Evolutionary conservation across 2,888 invertebrate species (phyloP).

Genomic region (Stenodera caucasica): DNA sequence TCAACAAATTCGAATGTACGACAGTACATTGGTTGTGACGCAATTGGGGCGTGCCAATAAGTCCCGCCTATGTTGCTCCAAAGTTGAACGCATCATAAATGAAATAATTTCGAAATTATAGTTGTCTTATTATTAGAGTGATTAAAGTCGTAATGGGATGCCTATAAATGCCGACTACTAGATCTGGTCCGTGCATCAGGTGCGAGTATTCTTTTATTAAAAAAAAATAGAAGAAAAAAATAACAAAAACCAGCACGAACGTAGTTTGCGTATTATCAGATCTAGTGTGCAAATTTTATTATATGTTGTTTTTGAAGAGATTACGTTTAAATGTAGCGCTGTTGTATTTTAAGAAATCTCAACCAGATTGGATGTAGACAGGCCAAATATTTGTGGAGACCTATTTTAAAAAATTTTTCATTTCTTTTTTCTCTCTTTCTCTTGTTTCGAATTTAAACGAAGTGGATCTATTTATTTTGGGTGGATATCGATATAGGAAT

Average conservation of each 20-base stretch:
- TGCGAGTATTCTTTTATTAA: too few species aligned
- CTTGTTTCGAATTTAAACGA: too few species aligned
- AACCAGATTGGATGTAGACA: not conserved
- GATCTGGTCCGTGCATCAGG: not conserved
- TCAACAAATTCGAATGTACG: too few species aligned
- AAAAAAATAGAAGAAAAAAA: not conserved
- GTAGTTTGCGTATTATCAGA: not conserved
- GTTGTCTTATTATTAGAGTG: too few species aligned
- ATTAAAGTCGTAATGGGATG: too few species aligned
- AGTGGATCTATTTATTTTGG: not conserved
- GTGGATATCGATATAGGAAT: not conserved
- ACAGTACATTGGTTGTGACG: too few species aligned
- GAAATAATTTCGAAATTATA: too few species aligned
- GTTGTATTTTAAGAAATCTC: not conserved
- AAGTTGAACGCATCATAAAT: too few species aligned
- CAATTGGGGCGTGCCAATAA: too few species aligned
- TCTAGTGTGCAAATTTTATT: not conserved
- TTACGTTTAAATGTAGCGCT: not conserved
- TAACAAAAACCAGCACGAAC: not conserved
- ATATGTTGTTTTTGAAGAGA: not conserved
- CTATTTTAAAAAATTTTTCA: constrained; percentile 1
- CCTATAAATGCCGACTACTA: too few species aligned
- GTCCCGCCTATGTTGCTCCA: too few species aligned
- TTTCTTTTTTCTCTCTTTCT: too few species aligned
- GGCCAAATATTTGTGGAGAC: not conserved